These are phyloP conservation scores for Selenia dentaria DNA, from an alignment of 2,888 invertebrate genomes.

Conservation along the genomic window DNA sequence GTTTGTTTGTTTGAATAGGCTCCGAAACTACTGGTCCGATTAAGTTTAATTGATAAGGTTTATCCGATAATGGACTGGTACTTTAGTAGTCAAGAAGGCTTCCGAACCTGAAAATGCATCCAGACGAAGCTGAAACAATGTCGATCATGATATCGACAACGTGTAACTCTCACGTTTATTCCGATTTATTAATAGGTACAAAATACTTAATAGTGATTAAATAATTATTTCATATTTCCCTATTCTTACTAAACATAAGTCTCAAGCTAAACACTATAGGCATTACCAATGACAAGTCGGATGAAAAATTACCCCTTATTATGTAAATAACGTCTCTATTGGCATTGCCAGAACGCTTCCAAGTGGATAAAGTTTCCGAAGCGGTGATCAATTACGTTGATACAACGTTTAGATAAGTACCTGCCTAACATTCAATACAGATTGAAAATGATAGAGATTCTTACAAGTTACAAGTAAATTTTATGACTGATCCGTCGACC, in stretches of 20 bases:
- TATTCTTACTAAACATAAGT: not conserved
- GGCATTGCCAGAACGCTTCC: slow-evolving; percentile 25
- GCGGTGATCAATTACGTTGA: slow-evolving; percentile 36
- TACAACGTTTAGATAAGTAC: slow-evolving; percentile 26
- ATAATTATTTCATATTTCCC: too few species aligned
- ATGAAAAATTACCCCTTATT: slow-evolving; percentile 33
- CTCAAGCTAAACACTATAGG: slow-evolving; percentile 6
- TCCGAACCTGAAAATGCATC: too few species aligned
- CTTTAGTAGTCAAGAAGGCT: too few species aligned
- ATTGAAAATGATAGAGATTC: slow-evolving; percentile 29
- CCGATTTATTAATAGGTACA: too few species aligned
- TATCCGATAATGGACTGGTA: too few species aligned
- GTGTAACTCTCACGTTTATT: too few species aligned
- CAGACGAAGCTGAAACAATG: too few species aligned
- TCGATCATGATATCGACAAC: too few species aligned
- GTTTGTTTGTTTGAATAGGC: too few species aligned
- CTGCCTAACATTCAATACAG: slow-evolving; percentile 13
- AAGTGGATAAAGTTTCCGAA: slow-evolving; percentile 32
- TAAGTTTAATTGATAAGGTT: too few species aligned
- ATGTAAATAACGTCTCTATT: slow-evolving; percentile 33
- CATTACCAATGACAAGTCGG: slow-evolving; percentile 21
- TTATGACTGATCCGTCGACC: slow-evolving; percentile 34
- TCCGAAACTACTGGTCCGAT: too few species aligned
- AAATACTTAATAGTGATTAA: too few species aligned
- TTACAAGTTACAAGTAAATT: slow-evolving; percentile 37